Base-by-base conservation (phyloP, 1,140 invertebrate genomes). In the Cylas formicarius region DNA sequence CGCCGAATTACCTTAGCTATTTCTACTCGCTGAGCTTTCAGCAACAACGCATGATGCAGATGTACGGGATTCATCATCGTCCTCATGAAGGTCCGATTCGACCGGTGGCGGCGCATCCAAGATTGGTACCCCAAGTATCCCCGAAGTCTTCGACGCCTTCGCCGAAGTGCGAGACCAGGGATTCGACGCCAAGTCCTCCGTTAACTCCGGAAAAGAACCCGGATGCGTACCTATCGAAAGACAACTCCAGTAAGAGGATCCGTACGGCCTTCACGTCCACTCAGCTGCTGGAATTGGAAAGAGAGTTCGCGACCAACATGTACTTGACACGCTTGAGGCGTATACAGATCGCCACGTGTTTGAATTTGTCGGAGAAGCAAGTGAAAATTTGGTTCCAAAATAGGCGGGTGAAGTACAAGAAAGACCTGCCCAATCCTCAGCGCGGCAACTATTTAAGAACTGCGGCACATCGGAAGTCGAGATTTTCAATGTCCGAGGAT, bases 301-400 rank as follows among this genome's bases (percentile, higher is more conserved):
- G 91, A 44, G 90, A 93, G 61, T 94, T 94, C 58, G 77, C 87
- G 1, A 76, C 84, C 49, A 94, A 92, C 57, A 90, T 90, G 72
- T 95, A 94, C 54, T 68, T 95, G 18, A 93, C 90, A 1, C 74
- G 91, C 19, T 72, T 94, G 21, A 71, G 90, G 26, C 72, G 91
- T 44, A 94, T 96, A 50, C 90, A 95, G 64, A 91, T 95, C 35
- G 92, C 92, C 0, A 90, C 87, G 4, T 80, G 85, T 52, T 67
- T 95, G 35, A 77, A 82, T 16, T 66, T 96, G 1, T 90, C 87
- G 0, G 91, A 95, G 67, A 96, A 95, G 63, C 90, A 94, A 69
- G 89, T 94, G 26, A 94, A 91, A 66, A 94, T 94, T 39, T 95
- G 91, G 91, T 90, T 94, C 61, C 90, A 94, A 65, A 92, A 92